A percentile compares a stretch with the other conserved stretches of the same genome.
phyloP scores from a whole-genome alignment of 2,888 invertebrate species.

The Chloromyia formosa region DNA sequence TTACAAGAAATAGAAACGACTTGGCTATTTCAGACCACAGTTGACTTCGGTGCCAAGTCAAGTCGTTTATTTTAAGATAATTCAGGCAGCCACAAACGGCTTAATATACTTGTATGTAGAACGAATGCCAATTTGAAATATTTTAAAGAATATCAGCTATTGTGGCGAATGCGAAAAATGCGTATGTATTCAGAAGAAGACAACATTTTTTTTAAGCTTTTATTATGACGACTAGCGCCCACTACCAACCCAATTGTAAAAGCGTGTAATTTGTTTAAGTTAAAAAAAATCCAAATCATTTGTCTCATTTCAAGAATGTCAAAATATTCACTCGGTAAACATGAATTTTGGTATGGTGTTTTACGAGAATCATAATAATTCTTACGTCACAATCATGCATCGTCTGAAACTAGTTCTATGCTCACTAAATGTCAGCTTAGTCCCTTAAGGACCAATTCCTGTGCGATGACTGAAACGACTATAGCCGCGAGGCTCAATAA shows the following conservation, averaged over 20 bases:
- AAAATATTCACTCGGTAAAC: no score
- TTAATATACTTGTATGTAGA: not conserved
- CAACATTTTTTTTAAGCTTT: no score
- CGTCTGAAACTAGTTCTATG: no score
- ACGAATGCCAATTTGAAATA: constrained; percentile 32
- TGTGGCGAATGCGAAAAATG: constrained; percentile 25
- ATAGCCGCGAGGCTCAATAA: no score
- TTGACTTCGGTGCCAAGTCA: constrained; percentile 8
- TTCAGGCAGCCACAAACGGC: constrained; percentile 12
- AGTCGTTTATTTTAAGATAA: constrained; percentile 32
- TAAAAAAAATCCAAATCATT: not conserved
- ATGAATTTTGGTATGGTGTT: no score
- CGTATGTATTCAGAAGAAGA: not conserved
- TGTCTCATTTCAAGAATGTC: not conserved
- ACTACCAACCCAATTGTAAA: no score
- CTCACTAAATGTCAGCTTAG: no score
- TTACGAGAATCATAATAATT: no score
- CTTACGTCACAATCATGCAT: no score
- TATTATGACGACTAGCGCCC: no score
- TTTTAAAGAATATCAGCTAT: not conserved
- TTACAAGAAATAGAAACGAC: constrained; percentile 13
- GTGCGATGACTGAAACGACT: no score
- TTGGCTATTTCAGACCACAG: not conserved
- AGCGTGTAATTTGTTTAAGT: not conserved
- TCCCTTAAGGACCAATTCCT: no score